A percentile compares a stretch with the other conserved stretches of the same genome.
Conservation (phyloP, 2,888 invertebrate species). For the Drosophila maculinotata region DNA sequence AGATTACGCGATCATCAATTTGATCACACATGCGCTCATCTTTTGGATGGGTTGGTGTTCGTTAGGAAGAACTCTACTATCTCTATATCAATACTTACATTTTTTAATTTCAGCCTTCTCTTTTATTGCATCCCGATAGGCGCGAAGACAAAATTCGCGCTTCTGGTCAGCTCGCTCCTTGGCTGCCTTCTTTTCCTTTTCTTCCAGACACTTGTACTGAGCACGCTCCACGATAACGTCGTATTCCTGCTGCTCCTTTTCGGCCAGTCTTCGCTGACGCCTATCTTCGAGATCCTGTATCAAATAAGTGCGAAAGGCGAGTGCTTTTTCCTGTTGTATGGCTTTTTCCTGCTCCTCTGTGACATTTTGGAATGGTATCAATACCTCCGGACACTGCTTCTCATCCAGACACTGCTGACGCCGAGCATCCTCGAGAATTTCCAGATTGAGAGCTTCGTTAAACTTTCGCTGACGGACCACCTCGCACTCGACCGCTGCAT, state of each 20-base stretch:
- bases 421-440: slow-evolving; percentile 41
- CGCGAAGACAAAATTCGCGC: slow-evolving; percentile 34
- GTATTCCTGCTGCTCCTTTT: slow-evolving; percentile 26
- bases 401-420: slow-evolving; percentile 49
- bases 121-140: slow-evolving; percentile 37
- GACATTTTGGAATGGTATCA: slow-evolving; percentile 41
- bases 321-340: slow-evolving; percentile 40
- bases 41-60: neutral
- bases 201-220: slow-evolving; percentile 50
- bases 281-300: slow-evolving; percentile 51
- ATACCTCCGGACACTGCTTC: slow-evolving; percentile 41
- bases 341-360: slow-evolving; percentile 53
- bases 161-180: slow-evolving; percentile 26
- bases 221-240: slow-evolving; percentile 56
- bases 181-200: slow-evolving; percentile 35
- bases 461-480: slow-evolving; percentile 41
- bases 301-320: slow-evolving; percentile 28
- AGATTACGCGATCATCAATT: slow-evolving; percentile 57
- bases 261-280: slow-evolving; percentile 13
- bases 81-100: slow-evolving; percentile 41
- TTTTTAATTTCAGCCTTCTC: slow-evolving; percentile 41
- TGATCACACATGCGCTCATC: slow-evolving; percentile 42
- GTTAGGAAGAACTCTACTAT: neutral
- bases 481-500: slow-evolving; percentile 51
- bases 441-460: slow-evolving; percentile 45